Conservation (phyloP, 1,140 invertebrate genomes). For the Caenorhabditis brenneri region DNA sequence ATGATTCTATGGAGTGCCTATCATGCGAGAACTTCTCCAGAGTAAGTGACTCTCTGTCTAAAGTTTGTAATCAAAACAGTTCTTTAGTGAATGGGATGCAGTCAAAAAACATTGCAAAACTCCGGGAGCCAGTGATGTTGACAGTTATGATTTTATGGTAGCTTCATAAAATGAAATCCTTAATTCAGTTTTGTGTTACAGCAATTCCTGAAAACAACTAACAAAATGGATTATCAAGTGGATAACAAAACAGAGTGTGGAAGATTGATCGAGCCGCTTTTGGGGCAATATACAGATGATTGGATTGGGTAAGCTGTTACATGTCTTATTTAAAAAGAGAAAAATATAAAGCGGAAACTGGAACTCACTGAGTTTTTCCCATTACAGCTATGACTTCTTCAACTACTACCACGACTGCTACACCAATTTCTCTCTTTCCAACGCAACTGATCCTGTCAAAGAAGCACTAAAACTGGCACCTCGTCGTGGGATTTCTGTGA, state of each 20-base stretch:
- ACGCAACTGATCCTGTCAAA: neutral
- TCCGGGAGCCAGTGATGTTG: slow-evolving; percentile 9
- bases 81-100: slow-evolving; percentile 52
- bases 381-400: slow-evolving; percentile 49
- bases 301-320: neutral
- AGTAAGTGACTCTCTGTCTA: slow-evolving; percentile 31
- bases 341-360: neutral
- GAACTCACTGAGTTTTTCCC: neutral
- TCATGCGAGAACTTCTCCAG: slow-evolving; percentile 50
- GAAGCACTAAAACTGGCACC: neutral
- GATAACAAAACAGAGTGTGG: slow-evolving; percentile 49
- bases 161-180: neutral
- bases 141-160: slow-evolving; percentile 50
- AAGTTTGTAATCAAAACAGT: neutral
- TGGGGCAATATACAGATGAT: neutral
- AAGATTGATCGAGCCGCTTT: slow-evolving; percentile 44
- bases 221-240: slow-evolving; percentile 46
- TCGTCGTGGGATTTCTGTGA: neutral
- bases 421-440: slow-evolving; percentile 24
- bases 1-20: slow-evolving; percentile 55
- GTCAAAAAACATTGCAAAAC: slow-evolving; percentile 45
- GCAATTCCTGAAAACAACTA: slow-evolving; percentile 1
- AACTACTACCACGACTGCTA: slow-evolving; percentile 59
- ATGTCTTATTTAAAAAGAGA: too few species aligned
- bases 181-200: neutral